Conservation (phyloP, 2,113 vertebrate species). For the Psophia crepitans region DNA sequence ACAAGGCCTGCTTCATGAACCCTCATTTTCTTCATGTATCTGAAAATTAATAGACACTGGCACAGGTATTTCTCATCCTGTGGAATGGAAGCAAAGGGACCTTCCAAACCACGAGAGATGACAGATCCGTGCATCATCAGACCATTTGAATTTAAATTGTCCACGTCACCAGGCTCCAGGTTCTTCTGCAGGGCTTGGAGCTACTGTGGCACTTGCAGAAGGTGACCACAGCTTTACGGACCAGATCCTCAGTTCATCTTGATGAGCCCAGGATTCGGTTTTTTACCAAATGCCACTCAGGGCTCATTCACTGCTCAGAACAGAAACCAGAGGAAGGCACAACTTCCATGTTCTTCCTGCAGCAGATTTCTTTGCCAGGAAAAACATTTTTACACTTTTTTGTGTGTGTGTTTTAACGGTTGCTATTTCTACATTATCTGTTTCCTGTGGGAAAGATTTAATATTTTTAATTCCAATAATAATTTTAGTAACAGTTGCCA, state of each 20-base stretch:
- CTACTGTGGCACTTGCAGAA: not conserved
- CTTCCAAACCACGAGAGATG: not conserved
- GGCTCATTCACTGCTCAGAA: not conserved
- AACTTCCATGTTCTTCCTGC: not conserved
- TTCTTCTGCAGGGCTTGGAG: not conserved
- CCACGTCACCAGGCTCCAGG: not conserved
- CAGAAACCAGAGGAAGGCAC: not conserved
- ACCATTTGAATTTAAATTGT: not conserved
- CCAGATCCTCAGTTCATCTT: not conserved
- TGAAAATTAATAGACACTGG: not conserved
- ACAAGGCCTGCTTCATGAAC: not conserved
- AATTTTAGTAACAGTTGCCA: constrained; percentile 30
- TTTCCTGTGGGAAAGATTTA: constrained; percentile 50
- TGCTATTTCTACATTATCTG: constrained; percentile 53
- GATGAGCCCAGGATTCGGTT: not conserved
- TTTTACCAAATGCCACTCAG: not conserved
- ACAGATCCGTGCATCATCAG: not conserved
- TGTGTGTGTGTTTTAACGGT: not conserved
- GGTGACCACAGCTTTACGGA: not conserved
- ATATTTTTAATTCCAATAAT: constrained; percentile 40
- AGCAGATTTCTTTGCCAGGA: constrained; percentile 20
- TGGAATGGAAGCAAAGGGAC: not conserved
- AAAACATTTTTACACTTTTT: constrained; percentile 24
- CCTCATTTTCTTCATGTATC: not conserved
- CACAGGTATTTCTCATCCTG: not conserved